Evolutionary conservation across 1,140 invertebrate species (phyloP).

Genomic region (Campoletis sonorensis): DNA sequence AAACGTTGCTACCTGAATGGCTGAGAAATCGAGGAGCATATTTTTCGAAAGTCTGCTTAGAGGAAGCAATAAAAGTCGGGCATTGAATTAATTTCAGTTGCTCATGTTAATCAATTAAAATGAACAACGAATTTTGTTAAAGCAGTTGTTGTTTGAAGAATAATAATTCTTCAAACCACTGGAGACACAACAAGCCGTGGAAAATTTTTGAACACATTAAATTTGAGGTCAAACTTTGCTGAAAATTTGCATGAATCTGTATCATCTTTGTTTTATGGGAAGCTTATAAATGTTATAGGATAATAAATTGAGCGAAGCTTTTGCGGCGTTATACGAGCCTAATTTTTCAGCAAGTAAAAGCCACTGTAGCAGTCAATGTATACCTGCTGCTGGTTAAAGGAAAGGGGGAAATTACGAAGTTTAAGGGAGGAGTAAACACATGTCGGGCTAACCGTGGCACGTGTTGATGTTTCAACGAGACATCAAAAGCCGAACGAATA

Average conservation of each 20-base stretch:
- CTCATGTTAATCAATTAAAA: no score
- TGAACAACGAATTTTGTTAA: no score
- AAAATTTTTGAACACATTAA: background rate
- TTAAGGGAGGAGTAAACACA: conserved; percentile 71
- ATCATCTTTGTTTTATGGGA: background rate
- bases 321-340: conserved; percentile 23
- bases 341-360: conserved; percentile 31
- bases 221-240: background rate
- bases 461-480: conserved; percentile 75
- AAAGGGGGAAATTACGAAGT: conserved; percentile 67
- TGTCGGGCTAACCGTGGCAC: conserved; percentile 70
- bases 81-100: no score
- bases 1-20: no score
- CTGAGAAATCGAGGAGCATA: no score
- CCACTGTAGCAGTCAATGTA: conserved; percentile 14
- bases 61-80: no score
- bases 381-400: conserved; percentile 62
- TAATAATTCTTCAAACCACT: no score
- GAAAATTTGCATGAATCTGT: background rate
- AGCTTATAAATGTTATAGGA: background rate
- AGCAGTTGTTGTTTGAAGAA: no score
- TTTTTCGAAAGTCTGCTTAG: no score
- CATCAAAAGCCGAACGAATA: conserved; percentile 71
- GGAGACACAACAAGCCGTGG: no score
- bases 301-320: background rate